Evolutionary conservation across 2,797 vertebrate species (phyloP).

Genomic region (Darevskia nairensis): DNA sequence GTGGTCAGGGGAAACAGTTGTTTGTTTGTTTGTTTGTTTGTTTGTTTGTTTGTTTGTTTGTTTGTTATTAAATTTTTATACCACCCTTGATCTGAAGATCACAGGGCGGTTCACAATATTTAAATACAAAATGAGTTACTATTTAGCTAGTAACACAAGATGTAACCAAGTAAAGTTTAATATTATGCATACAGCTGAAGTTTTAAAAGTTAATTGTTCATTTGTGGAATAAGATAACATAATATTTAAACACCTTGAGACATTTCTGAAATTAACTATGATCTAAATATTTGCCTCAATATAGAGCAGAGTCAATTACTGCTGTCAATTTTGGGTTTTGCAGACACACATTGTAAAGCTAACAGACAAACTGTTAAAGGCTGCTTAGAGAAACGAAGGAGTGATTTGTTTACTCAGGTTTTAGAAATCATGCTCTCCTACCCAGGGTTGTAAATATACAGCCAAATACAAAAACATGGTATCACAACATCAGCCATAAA

Average conservation of each 20-base stretch:
- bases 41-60: no score
- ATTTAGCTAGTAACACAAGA: conserved; percentile 12
- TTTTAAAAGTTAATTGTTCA: conserved; percentile 13
- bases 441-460: background rate
- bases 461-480: background rate
- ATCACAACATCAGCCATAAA: background rate
- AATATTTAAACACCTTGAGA: background rate
- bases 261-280: background rate
- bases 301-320: background rate
- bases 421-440: background rate
- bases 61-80: no score
- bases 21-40: no score
- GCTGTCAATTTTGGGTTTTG: background rate
- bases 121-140: background rate
- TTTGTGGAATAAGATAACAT: background rate
- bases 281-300: background rate
- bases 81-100: no score
- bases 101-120: no score
- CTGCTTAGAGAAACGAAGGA: background rate
- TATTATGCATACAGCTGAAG: background rate
- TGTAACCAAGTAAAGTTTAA: background rate
- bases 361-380: background rate
- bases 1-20: background rate
- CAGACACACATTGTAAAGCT: background rate
- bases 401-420: background rate